These are phyloP conservation scores for Cheirogaleus major DNA, from an alignment of 2,797 vertebrate genomes.

Conservation along the genomic window DNA sequence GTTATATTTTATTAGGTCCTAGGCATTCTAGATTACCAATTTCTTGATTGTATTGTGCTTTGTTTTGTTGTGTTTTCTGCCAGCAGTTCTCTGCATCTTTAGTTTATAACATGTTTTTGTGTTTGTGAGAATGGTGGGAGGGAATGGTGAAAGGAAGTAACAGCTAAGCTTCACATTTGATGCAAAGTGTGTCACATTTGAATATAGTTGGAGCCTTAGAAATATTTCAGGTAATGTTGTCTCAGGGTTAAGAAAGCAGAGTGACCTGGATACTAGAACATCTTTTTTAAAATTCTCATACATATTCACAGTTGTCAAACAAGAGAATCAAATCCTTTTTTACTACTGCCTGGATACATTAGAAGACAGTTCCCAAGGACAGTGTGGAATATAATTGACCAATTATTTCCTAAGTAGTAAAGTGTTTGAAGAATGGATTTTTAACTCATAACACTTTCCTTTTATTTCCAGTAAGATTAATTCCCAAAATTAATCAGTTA, in stretches of 20 bases:
- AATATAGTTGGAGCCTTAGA: not conserved
- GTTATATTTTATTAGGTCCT: not conserved
- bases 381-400: not conserved
- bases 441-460: not conserved
- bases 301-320: not conserved
- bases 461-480: slow-evolving; percentile 18
- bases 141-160: not conserved
- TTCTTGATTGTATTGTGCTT: not conserved
- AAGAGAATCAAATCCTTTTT: not conserved
- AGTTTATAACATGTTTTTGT: not conserved
- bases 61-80: not conserved
- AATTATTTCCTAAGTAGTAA: not conserved
- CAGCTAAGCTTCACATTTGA: not conserved
- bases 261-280: not conserved
- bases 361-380: not conserved
- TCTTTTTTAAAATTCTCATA: not conserved
- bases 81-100: not conserved
- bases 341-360: not conserved
- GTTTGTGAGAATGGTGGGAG: not conserved
- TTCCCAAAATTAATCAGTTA: not conserved
- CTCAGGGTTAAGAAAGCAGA: not conserved
- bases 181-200: not conserved
- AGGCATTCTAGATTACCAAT: not conserved
- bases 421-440: not conserved
- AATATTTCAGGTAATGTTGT: not conserved